These are phyloP conservation scores for Lonchura striata DNA, from an alignment of 2,113 vertebrate species.

Conservation along the genomic window DNA sequence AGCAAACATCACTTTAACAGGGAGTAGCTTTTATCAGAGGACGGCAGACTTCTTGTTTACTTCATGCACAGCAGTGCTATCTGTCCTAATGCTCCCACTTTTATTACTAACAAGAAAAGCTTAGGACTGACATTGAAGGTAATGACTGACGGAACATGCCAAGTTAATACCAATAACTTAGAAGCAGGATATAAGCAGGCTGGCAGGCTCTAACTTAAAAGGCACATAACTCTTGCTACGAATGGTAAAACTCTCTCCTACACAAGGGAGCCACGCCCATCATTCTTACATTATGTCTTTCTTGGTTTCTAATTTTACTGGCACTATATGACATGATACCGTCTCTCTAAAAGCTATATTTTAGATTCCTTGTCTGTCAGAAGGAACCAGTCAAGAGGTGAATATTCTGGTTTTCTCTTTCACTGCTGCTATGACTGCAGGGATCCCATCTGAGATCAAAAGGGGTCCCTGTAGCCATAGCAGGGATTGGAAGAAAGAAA, in stretches of 20 bases:
- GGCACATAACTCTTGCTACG: background rate
- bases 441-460: no score
- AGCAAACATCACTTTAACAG: background rate
- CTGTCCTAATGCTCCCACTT: background rate
- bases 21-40: background rate
- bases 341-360: background rate
- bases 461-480: no score
- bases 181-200: background rate
- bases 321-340: background rate
- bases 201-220: background rate
- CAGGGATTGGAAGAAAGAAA: no score
- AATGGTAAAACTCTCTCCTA: background rate
- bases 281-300: background rate
- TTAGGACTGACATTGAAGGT: background rate
- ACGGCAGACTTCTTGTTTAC: background rate
- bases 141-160: background rate
- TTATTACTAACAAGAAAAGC: background rate
- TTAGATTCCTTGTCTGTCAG: background rate
- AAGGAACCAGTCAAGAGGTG: background rate
- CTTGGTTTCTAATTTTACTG: background rate
- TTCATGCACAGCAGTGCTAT: background rate
- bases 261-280: background rate
- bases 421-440: background rate
- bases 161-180: conserved; percentile 3
- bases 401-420: background rate